A percentile compares a stretch with the other conserved stretches of the same genome.
These are phyloP conservation scores for Daubentonia madagascariensis DNA, from an alignment of 2,113 vertebrate species.

Conservation along the genomic window DNA sequence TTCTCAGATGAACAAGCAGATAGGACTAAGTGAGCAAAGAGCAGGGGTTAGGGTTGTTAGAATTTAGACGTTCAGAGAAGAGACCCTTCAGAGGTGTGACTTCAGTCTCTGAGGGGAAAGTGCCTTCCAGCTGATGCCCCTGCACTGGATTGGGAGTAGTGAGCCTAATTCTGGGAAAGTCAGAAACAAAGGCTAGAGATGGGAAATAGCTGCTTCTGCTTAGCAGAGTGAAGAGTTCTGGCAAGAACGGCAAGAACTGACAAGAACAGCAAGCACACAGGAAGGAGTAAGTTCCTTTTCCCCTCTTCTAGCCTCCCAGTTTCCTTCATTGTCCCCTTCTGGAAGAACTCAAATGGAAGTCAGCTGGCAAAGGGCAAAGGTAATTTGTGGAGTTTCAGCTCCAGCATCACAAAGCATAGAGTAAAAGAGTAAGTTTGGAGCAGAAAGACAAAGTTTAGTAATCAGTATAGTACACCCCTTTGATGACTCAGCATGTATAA, in stretches of 20 bases:
- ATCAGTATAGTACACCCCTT: neutral
- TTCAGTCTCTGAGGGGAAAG: neutral
- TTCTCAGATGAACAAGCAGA: neutral
- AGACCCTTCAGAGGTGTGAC: neutral
- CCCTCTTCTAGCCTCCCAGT: rapidly evolving
- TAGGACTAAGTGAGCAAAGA: neutral
- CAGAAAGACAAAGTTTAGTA: neutral
- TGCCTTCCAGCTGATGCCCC: neutral
- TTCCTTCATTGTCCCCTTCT: too few species aligned
- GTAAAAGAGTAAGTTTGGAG: neutral
- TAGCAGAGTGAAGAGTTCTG: neutral
- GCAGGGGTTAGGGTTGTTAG: neutral
- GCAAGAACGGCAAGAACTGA: too few species aligned
- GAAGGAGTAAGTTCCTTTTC: neutral
- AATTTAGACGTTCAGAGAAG: neutral
- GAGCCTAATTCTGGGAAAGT: neutral
- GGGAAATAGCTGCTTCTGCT: too few species aligned
- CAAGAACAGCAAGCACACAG: neutral
- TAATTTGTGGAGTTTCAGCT: too few species aligned
- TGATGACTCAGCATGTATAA: neutral
- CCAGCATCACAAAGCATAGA: too few species aligned
- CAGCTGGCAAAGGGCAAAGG: neutral
- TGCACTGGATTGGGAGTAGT: too few species aligned
- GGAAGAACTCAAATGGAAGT: too few species aligned
- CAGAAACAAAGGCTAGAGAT: neutral